Percentiles rank a stretch among this genome's conserved stretches.
These are phyloP conservation scores for Dreissena rostriformis DNA, from an alignment of 1,140 invertebrate genomes.

Conservation along the genomic window DNA sequence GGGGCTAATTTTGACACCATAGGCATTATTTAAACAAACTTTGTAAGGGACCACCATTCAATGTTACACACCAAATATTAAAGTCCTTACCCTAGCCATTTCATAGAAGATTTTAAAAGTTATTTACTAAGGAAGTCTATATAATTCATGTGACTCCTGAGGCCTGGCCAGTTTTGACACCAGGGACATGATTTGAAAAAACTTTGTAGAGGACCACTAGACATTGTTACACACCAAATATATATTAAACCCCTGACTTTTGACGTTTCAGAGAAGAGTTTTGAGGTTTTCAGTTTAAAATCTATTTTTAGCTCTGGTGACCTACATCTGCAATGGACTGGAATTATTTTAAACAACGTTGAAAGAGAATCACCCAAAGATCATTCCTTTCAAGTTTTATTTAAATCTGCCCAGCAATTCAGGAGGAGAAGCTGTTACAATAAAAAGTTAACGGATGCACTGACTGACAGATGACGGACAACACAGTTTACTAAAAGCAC, in stretches of 20 bases:
- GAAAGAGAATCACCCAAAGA: background rate
- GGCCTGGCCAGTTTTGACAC: background rate
- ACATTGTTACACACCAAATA: background rate
- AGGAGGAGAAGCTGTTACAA: background rate
- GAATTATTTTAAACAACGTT: background rate
- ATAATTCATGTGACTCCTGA: background rate
- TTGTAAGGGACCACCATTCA: no score
- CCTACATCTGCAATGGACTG: no score
- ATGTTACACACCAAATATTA: no score
- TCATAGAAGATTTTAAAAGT: background rate
- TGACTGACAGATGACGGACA: no score
- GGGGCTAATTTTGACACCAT: no score
- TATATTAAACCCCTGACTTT: background rate
- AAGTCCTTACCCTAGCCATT: no score
- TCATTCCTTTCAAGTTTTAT: background rate
- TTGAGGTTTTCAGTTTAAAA: constrained; percentile 3
- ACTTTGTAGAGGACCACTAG: background rate
- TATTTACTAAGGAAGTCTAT: background rate
- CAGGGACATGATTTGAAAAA: background rate
- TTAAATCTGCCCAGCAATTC: background rate
- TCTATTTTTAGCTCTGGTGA: background rate
- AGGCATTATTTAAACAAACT: no score
- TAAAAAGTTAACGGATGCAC: no score
- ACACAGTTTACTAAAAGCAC: no score
- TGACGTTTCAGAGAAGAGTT: background rate